Evolutionary conservation across 2,797 vertebrate species (phyloP).

Genomic region (Hydrocynus forskahlii): DNA sequence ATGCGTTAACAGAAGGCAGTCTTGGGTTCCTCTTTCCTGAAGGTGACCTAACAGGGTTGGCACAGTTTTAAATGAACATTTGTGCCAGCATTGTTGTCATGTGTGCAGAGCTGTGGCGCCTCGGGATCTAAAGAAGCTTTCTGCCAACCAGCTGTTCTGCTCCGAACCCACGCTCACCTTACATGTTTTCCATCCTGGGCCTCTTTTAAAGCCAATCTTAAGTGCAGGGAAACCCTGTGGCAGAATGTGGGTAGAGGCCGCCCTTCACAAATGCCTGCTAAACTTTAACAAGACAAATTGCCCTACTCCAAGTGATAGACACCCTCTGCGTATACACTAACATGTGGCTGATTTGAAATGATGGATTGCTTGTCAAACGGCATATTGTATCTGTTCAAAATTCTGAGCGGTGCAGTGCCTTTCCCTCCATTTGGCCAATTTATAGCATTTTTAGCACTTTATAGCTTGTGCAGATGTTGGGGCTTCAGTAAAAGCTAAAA

Average conservation of each 20-base stretch:
- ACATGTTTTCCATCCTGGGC: background rate
- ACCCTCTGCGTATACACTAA: constrained; percentile 13
- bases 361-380: constrained; percentile 33
- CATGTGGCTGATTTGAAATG: constrained; percentile 29
- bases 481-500: constrained; percentile 49
- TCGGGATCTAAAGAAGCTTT: background rate
- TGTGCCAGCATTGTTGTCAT: constrained; percentile 14
- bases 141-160: constrained; percentile 17
- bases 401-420: constrained; percentile 1
- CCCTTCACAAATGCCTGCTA: background rate
- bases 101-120: background rate
- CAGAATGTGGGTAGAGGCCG: constrained; percentile 13
- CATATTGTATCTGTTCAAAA: constrained; percentile 38
- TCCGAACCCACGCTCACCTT: background rate
- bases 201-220: background rate
- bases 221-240: background rate
- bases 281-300: constrained; percentile 29
- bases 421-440: constrained; percentile 31
- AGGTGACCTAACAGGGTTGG: constrained; percentile 22
- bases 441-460: constrained; percentile 28
- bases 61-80: constrained; percentile 14
- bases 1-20: background rate
- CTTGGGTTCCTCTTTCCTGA: background rate
- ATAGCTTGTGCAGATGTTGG: constrained; percentile 7
- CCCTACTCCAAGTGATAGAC: background rate